Base-by-base conservation (phyloP, 2,888 invertebrate genomes). In the Diloba caeruleocephala region DNA sequence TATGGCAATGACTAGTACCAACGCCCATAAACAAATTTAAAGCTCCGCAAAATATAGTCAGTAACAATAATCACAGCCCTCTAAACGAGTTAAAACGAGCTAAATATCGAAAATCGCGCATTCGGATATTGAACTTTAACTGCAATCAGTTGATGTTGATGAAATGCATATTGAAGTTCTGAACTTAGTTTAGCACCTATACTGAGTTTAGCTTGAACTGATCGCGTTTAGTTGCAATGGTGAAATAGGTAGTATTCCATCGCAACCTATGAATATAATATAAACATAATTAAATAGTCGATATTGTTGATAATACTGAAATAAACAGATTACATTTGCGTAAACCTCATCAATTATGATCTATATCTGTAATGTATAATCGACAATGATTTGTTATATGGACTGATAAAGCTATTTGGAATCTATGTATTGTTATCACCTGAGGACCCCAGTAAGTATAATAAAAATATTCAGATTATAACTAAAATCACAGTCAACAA, bases 291-390 rank as follows among this genome's bases (percentile, higher is more conserved):
- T 3, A 55, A 64, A 60, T 42, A 46, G 10, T 36, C 14, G 15
- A 44, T 63, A 39, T 36, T 39, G 8, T 54, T 39, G 49, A 62
- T 57, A 53, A 46, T 14, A 14, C 7, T 32, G 28, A 37, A 57
- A 49, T 51, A 59, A 65, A 73, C 61, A 49, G 60, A 64, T 70
- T 67, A 62, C 23, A 57, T 71, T 69, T 68, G 52, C 68, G 68
- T 65, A 71, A 74, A 75, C 69, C 74, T 76, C 52, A 79, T 78
- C 75, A 81, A 85, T 84, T 81, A 83, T 72, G 81, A 86, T 84
- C 61, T 61, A 14, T 76, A 78, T 81, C 80, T 45, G 15, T 33
- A 36, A 42, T 57, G 43, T 43, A 52, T 69, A 73, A 82, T 84
- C 82, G 48, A 43, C 74, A 71, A 60, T 82, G 81, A 84, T 85